Evolutionary conservation across 1,140 invertebrate species (phyloP).

Genomic region (Panagrolaimus sp.): DNA sequence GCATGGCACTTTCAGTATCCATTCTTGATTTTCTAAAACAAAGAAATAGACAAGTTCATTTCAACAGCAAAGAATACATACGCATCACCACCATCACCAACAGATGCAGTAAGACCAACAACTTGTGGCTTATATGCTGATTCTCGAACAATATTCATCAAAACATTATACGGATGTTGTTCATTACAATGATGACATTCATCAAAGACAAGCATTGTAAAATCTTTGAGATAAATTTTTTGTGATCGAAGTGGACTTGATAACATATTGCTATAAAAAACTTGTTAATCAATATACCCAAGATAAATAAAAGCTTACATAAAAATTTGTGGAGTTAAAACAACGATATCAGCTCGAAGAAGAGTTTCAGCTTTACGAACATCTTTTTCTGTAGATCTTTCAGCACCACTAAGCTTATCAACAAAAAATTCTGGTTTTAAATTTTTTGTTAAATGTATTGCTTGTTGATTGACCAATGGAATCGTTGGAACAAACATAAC

Average conservation of each 20-base stretch:
- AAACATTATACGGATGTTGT: constrained; percentile 38
- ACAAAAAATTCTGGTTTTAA: constrained; percentile 8
- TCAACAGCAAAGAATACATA: constrained; percentile 20
- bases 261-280: constrained; percentile 45
- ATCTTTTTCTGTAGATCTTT: background rate
- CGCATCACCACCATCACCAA: constrained; percentile 32
- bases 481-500: constrained; percentile 48
- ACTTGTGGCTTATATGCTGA: constrained; percentile 31
- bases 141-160: background rate
- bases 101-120: constrained; percentile 47
- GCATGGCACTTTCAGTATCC: background rate
- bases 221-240: constrained; percentile 35
- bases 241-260: constrained; percentile 32
- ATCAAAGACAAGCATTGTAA: constrained; percentile 46
- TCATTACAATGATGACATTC: constrained; percentile 45
- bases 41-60: no score
- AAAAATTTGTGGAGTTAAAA: constrained; percentile 44
- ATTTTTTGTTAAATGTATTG: constrained; percentile 14
- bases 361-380: background rate
- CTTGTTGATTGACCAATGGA: constrained; percentile 45
- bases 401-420: background rate
- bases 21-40: background rate
- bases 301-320: constrained; percentile 9
- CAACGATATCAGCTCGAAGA: constrained; percentile 28
- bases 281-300: constrained; percentile 6